phyloP scores from a whole-genome alignment of 2,113 vertebrate genomes.

The Kryptolebias marmoratus region DNA sequence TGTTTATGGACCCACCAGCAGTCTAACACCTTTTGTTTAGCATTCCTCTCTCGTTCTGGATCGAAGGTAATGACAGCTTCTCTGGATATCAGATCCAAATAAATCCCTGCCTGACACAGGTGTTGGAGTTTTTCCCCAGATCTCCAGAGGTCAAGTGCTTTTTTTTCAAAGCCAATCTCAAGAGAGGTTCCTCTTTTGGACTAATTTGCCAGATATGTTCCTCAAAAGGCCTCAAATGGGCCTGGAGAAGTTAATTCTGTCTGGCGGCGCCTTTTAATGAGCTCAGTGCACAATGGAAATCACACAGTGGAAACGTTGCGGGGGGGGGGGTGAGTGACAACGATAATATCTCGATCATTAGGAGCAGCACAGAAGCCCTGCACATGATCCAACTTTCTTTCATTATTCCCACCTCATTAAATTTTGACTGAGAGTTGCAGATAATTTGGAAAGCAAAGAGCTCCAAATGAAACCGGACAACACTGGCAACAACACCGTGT shows the following conservation, averaged over 20 bases:
- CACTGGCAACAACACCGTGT: slow-evolving; percentile 32
- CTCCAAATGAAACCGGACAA: slow-evolving; percentile 34
- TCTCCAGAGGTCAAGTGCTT: slow-evolving; percentile 50
- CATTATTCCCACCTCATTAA: slow-evolving; percentile 55
- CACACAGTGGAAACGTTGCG: slow-evolving; percentile 47
- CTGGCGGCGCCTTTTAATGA: slow-evolving; percentile 55
- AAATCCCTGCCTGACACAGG: slow-evolving; percentile 47
- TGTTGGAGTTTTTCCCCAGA: slow-evolving; percentile 38
- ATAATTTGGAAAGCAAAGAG: slow-evolving; percentile 25
- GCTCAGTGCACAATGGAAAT: slow-evolving; percentile 39
- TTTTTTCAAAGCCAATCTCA: slow-evolving; percentile 49
- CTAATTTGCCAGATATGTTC: slow-evolving; percentile 52
- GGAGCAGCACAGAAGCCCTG: slow-evolving; percentile 21
- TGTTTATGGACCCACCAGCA: slow-evolving; percentile 5
- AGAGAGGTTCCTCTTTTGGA: slow-evolving; percentile 33
- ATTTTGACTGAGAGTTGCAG: slow-evolving; percentile 21
- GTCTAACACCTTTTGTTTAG: slow-evolving; percentile 23
- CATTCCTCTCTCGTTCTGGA: slow-evolving; percentile 1
- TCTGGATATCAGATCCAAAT: slow-evolving; percentile 34
- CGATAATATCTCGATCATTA: slow-evolving; percentile 38
- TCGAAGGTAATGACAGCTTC: slow-evolving; percentile 35
- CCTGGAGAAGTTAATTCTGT: slow-evolving; percentile 35
- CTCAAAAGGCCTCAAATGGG: slow-evolving; percentile 34
- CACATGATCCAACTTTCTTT: slow-evolving; percentile 43
- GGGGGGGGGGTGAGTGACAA: slow-evolving; percentile 44